phyloP scores from a whole-genome alignment of 1,140 invertebrate species.

The Eupeodes corollae region DNA sequence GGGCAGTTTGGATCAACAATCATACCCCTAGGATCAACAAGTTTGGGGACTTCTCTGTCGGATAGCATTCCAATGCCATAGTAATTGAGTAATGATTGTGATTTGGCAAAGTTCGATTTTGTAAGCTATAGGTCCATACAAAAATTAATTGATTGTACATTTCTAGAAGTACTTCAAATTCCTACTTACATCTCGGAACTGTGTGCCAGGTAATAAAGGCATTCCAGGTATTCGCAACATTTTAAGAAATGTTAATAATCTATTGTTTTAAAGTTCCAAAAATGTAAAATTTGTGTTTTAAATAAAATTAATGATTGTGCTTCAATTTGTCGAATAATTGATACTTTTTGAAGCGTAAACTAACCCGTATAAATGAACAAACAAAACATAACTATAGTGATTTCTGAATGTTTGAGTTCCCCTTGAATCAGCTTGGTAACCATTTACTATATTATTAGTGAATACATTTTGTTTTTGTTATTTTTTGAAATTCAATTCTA shows the following conservation, averaged over 20 bases:
- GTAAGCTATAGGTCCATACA: conserved; percentile 37
- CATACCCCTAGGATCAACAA: conserved; percentile 24
- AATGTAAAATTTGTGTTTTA: too few relatives aligned
- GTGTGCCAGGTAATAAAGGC: conserved; percentile 29
- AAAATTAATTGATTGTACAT: not conserved
- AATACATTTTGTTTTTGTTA: too few relatives aligned
- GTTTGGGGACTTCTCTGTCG: conserved; percentile 21
- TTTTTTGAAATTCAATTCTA: too few relatives aligned
- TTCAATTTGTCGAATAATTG: too few relatives aligned
- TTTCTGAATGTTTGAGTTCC: too few relatives aligned
- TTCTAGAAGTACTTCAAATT: not conserved
- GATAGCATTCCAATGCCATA: conserved; percentile 39
- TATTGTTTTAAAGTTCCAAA: not conserved
- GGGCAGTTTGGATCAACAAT: conserved; percentile 25
- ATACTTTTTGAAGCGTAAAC: too few relatives aligned
- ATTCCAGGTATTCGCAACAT: conserved; percentile 32
- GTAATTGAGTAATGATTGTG: conserved; percentile 28
- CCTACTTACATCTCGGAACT: conserved; percentile 30
- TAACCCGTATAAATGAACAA: too few relatives aligned
- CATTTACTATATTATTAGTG: too few relatives aligned
- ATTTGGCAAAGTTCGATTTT: conserved; percentile 43
- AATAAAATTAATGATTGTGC: too few relatives aligned
- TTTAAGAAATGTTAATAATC: conserved; percentile 1
- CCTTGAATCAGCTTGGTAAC: too few relatives aligned
- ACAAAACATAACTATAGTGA: too few relatives aligned